Base-by-base conservation (phyloP, 2,113 vertebrate species). In the Oncorhynchus gorbuscha region DNA sequence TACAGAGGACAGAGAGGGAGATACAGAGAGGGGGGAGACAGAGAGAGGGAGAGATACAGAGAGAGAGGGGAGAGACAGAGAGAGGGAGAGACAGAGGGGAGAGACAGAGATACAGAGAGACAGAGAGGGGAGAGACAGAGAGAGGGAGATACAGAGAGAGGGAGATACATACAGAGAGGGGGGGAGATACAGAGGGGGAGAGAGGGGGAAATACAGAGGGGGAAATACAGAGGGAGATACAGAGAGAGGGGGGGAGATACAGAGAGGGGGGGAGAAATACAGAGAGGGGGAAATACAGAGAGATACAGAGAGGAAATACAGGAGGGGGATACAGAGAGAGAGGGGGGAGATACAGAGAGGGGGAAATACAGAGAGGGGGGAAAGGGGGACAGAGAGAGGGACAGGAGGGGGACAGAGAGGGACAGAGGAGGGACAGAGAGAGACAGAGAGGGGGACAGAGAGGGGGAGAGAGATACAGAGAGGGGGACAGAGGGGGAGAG, bases 331-430 rank as follows among this genome's bases (percentile, higher is more conserved):
- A n/a, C n/a, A n/a, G n/a, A n/a, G n/a, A 26, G 1, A 26, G 26
- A 26, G 26, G n/a, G n/a, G n/a, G n/a, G 24, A 26, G 24, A 1
- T 0, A 1, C 1, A 26, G 1, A 1, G 1, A 1, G 24, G 1
- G 24, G 1, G 1, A n/a, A n/a, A n/a, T n/a, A 1, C 1, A 26
- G 0, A 1, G 1, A n/a, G 1, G 24, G 1, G 24, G 1, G 24
- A 26, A 1, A 26, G 1, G n/a, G n/a, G n/a, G n/a, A 1, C 1
- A 1, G 24, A 1, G 1, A 1, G 24, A 1, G 24, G 1, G 24
- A 26, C 24, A 1, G 1, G 1, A 1, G 1, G 1, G 24, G 1
- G 2, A 28, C 2, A 28, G 28, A 28, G 48, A 70, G 22, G 13
- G 45, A 30, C 16, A 65, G 3, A 11, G 65, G 30, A 35, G 28